Base-by-base conservation (phyloP, 2,113 vertebrate species). In the Rhabdornis inornatus region DNA sequence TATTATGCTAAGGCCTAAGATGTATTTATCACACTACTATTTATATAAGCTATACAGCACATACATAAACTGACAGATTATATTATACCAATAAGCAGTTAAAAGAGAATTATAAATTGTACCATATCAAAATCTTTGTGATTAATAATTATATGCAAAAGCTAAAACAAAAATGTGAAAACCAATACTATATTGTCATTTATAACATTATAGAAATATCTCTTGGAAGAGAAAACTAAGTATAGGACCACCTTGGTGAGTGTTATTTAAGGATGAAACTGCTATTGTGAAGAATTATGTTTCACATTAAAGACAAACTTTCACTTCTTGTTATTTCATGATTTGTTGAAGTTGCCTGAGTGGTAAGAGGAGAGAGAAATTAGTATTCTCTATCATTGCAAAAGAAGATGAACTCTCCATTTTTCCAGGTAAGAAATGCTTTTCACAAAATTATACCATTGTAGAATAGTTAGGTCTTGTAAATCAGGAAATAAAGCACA, bases 401-500 rank as follows among this genome's bases (percentile, higher is more conserved):
- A 69, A 69, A 53, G 40, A 94, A 68, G 31, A 65, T 98, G 88
- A 99, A 99, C 95, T 98, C 98, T 78, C 97, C 93, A 24, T 98
- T 98, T 98, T 96, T 98, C 98, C 92, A 98, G 97, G 98, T 98
- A 97, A 97, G 97, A 94, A 76, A 80, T 52, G 9, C 11, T 94
- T 60, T 89, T 80, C 24, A 52, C 27, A 90, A 44, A 82, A 53
- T 70, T 18, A 57, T 1, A 53, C 37, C 16, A 19, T n/a, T 79
- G 14, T 53, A 86, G 28, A 57, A 24, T 44, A 20, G 12, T 59
- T 33, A 27, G 10, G 9, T 47, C 52, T 76, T 77, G 18, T 74
- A 63, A 68, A n/a, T 78, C 33, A 59, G 22, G 27, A 66, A 78
- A 56, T 44, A 90, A 71, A 87, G 18, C 25, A 75, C 47, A 82